These are phyloP conservation scores for Astreopora myriophthalma DNA, from an alignment of 64 coral and sea anemone genomes.

Conservation along the genomic window DNA sequence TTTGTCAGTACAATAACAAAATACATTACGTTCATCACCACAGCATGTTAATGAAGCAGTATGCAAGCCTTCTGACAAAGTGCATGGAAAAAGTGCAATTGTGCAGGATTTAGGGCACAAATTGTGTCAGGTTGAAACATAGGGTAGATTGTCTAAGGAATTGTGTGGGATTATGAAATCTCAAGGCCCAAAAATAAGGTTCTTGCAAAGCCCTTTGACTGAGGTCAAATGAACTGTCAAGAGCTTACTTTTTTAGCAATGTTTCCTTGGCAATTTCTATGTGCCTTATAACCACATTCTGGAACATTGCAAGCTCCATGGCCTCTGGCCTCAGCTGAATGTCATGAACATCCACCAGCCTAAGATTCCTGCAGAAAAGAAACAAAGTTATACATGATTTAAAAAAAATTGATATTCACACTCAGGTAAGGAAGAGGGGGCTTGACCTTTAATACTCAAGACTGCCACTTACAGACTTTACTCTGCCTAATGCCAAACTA, in stretches of 20 bases:
- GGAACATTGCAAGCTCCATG: slow-evolving; percentile 91
- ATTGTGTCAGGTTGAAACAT: no score
- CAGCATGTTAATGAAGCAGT: no score
- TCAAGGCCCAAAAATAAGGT: not conserved
- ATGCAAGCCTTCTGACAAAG: no score
- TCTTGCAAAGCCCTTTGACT: not conserved
- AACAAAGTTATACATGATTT: not conserved
- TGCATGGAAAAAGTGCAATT: no score
- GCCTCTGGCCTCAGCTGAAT: slow-evolving; percentile 91
- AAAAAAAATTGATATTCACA: not conserved
- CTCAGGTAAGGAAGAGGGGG: not conserved
- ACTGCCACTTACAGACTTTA: no score
- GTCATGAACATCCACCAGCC: slow-evolving; percentile 91
- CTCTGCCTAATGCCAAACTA: no score
- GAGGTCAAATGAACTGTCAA: not conserved
- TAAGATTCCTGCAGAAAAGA: slow-evolving; percentile 59
- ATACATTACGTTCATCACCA: no score
- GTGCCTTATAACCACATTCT: slow-evolving; percentile 98
- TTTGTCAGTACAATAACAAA: not conserved
- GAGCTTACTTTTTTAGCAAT: slow-evolving; percentile 87
- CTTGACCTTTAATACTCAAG: no score
- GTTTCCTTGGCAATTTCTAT: slow-evolving; percentile 98
- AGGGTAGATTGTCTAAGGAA: no score
- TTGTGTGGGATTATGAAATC: no score
- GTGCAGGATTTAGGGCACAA: no score